Percentiles rank a stretch among this genome's conserved stretches.
Conservation (phyloP, 2,888 invertebrate genomes). For the Epirrhoe tristata region DNA sequence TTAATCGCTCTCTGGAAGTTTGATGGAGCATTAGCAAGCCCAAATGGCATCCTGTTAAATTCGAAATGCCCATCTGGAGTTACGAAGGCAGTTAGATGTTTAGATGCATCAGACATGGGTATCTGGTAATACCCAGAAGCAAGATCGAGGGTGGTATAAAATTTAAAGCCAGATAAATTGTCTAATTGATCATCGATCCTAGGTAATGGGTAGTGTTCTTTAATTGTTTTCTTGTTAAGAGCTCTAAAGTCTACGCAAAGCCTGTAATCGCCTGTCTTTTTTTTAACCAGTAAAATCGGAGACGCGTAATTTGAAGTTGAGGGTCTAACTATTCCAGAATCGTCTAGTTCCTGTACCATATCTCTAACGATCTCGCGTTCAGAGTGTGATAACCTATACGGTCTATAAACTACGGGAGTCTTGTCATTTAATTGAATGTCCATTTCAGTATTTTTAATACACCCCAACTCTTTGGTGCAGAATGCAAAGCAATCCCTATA, state of each 20-base stretch:
- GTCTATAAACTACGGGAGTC: conserved; percentile 8
- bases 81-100: no score
- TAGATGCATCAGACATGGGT: no score
- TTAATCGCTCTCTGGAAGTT: conserved; percentile 11
- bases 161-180: neutral
- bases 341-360: conserved; percentile 3
- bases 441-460: neutral
- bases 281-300: conserved; percentile 6
- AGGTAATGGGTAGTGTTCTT: conserved; percentile 11
- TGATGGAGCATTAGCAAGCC: conserved; percentile 3
- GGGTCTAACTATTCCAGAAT: neutral
- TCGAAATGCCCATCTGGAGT: no score
- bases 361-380: neutral
- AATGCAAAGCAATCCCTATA: conserved; percentile 6
- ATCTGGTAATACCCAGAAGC: no score
- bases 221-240: neutral
- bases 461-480: neutral
- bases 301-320: neutral
- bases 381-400: neutral
- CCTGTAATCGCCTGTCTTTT: conserved; percentile 4
- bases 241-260: conserved; percentile 14
- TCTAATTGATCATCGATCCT: conserved; percentile 8
- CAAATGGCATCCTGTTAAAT: conserved; percentile 10
- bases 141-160: conserved; percentile 1
- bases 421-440: neutral